Base-by-base conservation (phyloP, 2,113 vertebrate genomes). In the Microcebus lehilahytsara region DNA sequence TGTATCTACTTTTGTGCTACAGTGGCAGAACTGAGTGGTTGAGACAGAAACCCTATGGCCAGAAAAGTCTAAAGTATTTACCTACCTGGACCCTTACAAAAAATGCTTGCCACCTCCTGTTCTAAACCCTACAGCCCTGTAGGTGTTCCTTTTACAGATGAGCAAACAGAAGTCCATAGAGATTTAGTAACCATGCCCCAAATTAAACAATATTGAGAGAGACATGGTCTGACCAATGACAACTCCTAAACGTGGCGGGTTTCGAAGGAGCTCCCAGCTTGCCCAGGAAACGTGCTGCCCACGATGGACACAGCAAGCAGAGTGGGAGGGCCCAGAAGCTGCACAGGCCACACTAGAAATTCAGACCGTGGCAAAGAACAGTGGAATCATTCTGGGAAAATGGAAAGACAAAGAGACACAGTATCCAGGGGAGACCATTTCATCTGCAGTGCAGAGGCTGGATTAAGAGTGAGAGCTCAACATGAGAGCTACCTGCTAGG, bases 241-340 rank as follows among this genome's bases (percentile, higher is more conserved):
- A 90, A 75, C 51, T 53, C 7, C 17, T 53, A 34, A 19, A 11
- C 11, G 58, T 1, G 40, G 40, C 12, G 22, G 51, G 25, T 42
- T 34, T 27, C 67, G 37, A 60, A 85, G 34, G 74, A 51, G 74
- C 10, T 19, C 34, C 9, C 11, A 66, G 64, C 8, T 8, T 1
- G 5, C 9, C 34, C 92, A 22, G 27, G 46, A 37, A 74, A 3
- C 27, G 0, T 9, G 1, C 20, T 69, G 14, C 14, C 58, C 0
- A 0, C 2, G 6, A 16, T 0, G 2, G 56, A 22, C 37, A 72
- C 56, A 13, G 5, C 22, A 30, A 32, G 25, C 46, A 8, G 22
- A 9, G 34, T 2, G 67, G 53, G 40, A 58, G 23, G 60, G 11
- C 53, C 69, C n/a, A 32, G 13, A 13, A 14, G 19, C 34, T 32